Evolutionary conservation across 1,140 invertebrate species (phyloP).

Genomic region (Adoxophyes honmai): DNA sequence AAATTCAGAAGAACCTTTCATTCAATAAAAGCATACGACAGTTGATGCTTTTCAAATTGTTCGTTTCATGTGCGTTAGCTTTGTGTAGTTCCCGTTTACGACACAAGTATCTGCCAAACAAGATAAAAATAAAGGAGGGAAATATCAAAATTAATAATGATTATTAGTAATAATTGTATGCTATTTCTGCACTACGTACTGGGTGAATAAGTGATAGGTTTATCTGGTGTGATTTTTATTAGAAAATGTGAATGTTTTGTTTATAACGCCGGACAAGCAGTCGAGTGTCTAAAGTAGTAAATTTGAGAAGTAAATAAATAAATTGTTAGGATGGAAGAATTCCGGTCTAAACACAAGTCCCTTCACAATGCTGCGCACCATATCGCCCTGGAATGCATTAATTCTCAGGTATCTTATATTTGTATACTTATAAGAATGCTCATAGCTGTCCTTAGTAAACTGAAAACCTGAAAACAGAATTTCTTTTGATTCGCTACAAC

Average conservation of each 20-base stretch:
- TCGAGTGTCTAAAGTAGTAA: conserved; percentile 8
- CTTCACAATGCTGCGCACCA: conserved; percentile 62
- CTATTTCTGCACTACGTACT: not conserved
- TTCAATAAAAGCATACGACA: not conserved
- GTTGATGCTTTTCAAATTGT: not conserved
- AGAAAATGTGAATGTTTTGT: conserved; percentile 15
- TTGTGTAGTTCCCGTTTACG: conserved; percentile 14
- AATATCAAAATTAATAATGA: conserved; percentile 25
- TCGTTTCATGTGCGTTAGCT: not conserved
- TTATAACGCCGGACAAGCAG: conserved; percentile 5
- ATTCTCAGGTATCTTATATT: conserved; percentile 60
- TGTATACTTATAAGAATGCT: too few species aligned
- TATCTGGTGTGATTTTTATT: not conserved
- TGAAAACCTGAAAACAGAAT: too few species aligned
- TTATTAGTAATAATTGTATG: not conserved
- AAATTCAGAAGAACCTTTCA: not conserved
- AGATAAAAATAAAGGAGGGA: conserved; percentile 30
- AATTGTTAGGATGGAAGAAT: conserved; percentile 47
- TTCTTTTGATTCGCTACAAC: too few species aligned
- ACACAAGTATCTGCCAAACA: conserved; percentile 19
- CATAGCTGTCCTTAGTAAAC: too few species aligned
- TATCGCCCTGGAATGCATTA: conserved; percentile 63
- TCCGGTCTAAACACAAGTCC: conserved; percentile 56
- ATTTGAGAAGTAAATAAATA: conserved; percentile 11
- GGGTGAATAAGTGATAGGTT: not conserved